Evolutionary conservation across 2,888 invertebrate species (phyloP), one percentile per base, ranked within the genome.

Genomic region (Apodemia zela): DNA sequence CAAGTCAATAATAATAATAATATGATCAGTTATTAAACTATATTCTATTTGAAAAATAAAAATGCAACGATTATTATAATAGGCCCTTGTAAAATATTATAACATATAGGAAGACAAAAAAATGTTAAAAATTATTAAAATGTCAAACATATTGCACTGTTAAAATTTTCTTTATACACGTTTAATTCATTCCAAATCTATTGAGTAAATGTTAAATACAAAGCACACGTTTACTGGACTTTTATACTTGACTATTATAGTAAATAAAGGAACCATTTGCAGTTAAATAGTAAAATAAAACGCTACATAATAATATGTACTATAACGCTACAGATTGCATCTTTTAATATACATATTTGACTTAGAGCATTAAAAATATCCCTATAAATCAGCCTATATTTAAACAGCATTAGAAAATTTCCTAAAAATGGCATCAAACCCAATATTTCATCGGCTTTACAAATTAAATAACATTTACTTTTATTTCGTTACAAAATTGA

Each of bases 231-330:
- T 38, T 17, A 54, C 63, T 67, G 68, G 65, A 63, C 66, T 74
- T 78, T 79, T 81, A 84, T 81, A 81, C 81, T 78, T 76, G 75
- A 78, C 75, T 51, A 59, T 62, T 57, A 57, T 69, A 70, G 65
- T 76, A 72, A 72, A 71, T 69, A 75, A 78, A 77, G 74, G 72
- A 78, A 75, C 74, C 70, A 69, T 68, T 51, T 51, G 51, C 65
- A 65, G 62, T 67, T 62, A 64, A 63, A 64, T 66, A 66, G 64
- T 59, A 66, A 69, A 68, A 67, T 60, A 65, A 73, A 70, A 71
- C 70, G 74, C 66, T 70, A 71, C 67, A 64, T 70, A 54, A 51
- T 51, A 51, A 51, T 51, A 74, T 71, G 65, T 63, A 67, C 63
- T 66, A 60, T 61, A 65, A 59, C 60, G 58, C 59, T 59, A 60